Conservation (phyloP, 2,113 vertebrate species). For the Corythaixoides concolor region DNA sequence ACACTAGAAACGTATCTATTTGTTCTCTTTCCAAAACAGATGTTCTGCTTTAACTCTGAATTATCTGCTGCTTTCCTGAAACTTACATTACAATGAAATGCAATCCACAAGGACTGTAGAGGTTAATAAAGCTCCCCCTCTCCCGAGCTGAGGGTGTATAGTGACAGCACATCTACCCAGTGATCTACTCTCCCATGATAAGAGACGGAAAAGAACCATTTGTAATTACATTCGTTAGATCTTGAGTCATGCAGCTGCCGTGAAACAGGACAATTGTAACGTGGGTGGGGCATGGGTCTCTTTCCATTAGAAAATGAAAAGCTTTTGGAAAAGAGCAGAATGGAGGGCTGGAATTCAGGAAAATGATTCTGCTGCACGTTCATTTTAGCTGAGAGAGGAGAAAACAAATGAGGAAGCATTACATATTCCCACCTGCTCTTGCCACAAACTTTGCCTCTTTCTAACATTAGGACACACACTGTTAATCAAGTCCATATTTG, state of each 20-base stretch:
- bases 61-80: background rate
- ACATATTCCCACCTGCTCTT: background rate
- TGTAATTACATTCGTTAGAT: background rate
- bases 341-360: background rate
- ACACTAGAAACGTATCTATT: background rate
- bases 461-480: background rate
- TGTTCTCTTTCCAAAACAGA: background rate
- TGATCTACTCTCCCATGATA: background rate
- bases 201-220: conserved; percentile 1
- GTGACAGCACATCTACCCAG: background rate
- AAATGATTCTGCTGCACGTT: background rate
- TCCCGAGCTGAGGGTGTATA: background rate
- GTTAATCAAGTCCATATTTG: background rate
- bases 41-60: background rate
- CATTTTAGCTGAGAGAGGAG: background rate
- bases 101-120: background rate
- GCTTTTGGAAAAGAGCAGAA: background rate
- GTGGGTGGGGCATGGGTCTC: background rate
- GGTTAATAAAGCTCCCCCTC: background rate
- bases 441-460: background rate
- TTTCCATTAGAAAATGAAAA: background rate
- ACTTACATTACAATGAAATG: background rate
- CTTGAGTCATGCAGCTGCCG: conserved; percentile 9
- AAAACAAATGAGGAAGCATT: conserved; percentile 3
- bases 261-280: background rate